Percentiles rank a stretch among this genome's conserved stretches.
Conservation (phyloP, 2,797 vertebrate species). For the Percopsis omiscomaycus region DNA sequence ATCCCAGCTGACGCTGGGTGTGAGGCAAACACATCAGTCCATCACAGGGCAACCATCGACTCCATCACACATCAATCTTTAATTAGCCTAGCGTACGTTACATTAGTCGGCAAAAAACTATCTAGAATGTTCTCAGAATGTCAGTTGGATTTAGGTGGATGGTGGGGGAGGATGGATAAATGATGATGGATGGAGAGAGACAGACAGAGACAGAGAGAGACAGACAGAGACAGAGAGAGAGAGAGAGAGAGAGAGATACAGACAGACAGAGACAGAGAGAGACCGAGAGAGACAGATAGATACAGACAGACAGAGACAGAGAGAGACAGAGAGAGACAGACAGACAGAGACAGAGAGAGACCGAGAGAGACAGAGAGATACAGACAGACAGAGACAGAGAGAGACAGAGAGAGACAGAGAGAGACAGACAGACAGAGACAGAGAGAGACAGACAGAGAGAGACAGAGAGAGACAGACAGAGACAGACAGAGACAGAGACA, state of each 20-base stretch:
- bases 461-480: not conserved
- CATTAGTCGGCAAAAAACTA: no score
- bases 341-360: constrained; percentile 4
- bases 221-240: not conserved
- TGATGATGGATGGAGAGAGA: constrained; percentile 4
- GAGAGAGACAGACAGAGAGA: not conserved
- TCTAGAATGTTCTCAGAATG: no score
- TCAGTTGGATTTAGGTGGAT: not conserved
- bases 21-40: no score
- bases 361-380: constrained; percentile 45
- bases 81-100: no score
- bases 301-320: not conserved
- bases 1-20: no score
- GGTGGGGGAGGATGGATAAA: not conserved
- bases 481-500: not conserved
- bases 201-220: not conserved
- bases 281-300: not conserved
- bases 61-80: no score
- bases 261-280: not conserved
- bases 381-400: constrained; percentile 44
- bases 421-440: not conserved
- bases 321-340: constrained; percentile 43
- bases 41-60: no score
- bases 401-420: constrained; percentile 38
- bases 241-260: constrained; percentile 1